A percentile compares a stretch with the other conserved stretches of the same genome.
phyloP scores from a whole-genome alignment of 2,797 vertebrate genomes.

The Squalus acanthias region DNA sequence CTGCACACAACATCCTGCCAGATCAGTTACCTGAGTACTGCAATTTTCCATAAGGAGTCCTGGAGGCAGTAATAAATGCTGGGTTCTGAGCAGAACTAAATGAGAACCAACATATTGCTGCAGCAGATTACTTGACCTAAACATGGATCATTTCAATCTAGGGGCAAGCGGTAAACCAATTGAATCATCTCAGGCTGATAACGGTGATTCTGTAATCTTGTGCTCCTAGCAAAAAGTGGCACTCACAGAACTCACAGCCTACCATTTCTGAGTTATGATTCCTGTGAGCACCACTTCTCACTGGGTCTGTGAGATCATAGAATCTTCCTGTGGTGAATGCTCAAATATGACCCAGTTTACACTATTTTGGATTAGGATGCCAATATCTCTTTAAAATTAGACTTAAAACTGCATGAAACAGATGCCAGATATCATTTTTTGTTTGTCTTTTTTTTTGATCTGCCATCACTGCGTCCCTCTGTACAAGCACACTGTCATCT shows the following conservation, averaged over 20 bases:
- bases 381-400: neutral
- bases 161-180: neutral
- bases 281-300: neutral
- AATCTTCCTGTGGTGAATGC: neutral
- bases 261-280: neutral
- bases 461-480: neutral
- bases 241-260: neutral
- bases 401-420: neutral
- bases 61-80: neutral
- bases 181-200: neutral
- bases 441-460: neutral
- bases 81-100: neutral
- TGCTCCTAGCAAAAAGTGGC: neutral
- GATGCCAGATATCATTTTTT: neutral
- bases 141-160: neutral
- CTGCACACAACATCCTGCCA: neutral
- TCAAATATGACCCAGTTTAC: neutral
- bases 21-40: neutral
- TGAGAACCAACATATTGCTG: neutral
- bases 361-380: neutral
- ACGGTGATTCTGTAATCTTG: neutral
- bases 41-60: neutral
- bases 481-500: neutral
- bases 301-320: neutral
- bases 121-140: neutral